A percentile compares a stretch with the other conserved stretches of the same genome.
phyloP scores from a whole-genome alignment of 2,797 vertebrate species.

The Enteromius afrohamiltoni region DNA sequence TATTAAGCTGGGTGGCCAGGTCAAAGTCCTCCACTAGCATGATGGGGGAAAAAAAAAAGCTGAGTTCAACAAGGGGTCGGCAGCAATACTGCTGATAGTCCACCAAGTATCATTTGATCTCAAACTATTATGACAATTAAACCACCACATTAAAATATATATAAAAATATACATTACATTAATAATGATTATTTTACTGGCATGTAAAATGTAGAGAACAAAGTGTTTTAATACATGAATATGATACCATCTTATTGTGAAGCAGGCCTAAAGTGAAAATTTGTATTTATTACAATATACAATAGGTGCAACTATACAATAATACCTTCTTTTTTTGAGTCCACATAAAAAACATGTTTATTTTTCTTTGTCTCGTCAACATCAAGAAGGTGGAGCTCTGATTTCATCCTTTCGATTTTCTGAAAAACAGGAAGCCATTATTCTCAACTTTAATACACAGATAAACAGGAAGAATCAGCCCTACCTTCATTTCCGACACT shows the following conservation, averaged over 20 bases:
- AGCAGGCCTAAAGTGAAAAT: background rate
- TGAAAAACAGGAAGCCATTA: conserved; percentile 62
- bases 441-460: background rate
- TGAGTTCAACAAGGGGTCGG: background rate
- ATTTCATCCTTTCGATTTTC: conserved; percentile 97
- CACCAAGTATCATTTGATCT: background rate
- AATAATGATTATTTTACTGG: background rate
- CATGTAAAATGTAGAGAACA: background rate
- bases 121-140: background rate
- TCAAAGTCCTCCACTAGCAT: conserved; percentile 86
- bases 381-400: conserved; percentile 93
- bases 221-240: too few relatives aligned
- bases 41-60: background rate
- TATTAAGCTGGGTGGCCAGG: conserved; percentile 84
- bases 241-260: background rate
- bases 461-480: background rate
- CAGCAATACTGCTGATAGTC: background rate
- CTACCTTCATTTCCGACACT: conserved; percentile 88
- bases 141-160: background rate
- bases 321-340: conserved; percentile 87
- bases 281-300: background rate
- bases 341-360: conserved; percentile 89
- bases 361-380: conserved; percentile 81
- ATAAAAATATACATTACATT: background rate
- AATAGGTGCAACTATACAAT: too few relatives aligned